Conservation (phyloP, 1,140 invertebrate genomes). For the Drosophila mojavensis region DNA sequence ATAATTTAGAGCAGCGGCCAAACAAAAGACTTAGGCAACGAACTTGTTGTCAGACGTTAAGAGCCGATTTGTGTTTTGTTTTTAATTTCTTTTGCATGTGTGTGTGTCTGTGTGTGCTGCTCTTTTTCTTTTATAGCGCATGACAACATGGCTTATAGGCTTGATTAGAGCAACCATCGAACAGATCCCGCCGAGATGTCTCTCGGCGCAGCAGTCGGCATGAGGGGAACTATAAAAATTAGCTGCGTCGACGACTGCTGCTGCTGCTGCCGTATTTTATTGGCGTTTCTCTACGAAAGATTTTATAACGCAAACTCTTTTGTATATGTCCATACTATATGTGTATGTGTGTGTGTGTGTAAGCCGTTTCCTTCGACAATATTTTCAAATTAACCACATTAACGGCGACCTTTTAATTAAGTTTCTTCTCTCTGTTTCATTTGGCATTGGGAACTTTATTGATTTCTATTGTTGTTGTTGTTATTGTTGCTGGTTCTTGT, state of each 20-base stretch:
- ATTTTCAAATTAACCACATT: conserved; percentile 82
- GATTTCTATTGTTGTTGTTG: conserved; percentile 53
- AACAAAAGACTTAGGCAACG: conserved; percentile 65
- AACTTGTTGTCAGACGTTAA: conserved; percentile 60
- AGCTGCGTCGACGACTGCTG: conserved; percentile 40
- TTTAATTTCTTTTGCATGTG: conserved; percentile 8
- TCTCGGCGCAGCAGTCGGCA: conserved; percentile 65
- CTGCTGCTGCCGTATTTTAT: conserved; percentile 64
- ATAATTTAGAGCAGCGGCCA: conserved; percentile 51
- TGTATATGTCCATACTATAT: conserved; percentile 36
- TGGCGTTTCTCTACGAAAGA: conserved; percentile 68
- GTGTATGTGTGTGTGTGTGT: conserved; percentile 31
- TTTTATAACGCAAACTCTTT: conserved; percentile 66
- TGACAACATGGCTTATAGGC: conserved; percentile 36
- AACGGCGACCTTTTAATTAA: conserved; percentile 82
- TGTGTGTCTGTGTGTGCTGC: not conserved
- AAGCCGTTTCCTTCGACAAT: conserved; percentile 77
- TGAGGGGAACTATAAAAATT: conserved; percentile 69
- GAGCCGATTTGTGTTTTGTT: conserved; percentile 17
- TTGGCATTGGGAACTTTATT: conserved; percentile 76
- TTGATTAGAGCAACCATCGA: conserved; percentile 42
- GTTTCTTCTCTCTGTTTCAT: conserved; percentile 61
- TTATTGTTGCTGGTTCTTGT: conserved; percentile 13
- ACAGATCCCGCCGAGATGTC: conserved; percentile 78
- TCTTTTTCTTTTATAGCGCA: conserved; percentile 19